Percentiles rank a stretch among this genome's conserved stretches.
phyloP scores from a whole-genome alignment of 2,888 invertebrate genomes.

The Drosophila macrothrix region DNA sequence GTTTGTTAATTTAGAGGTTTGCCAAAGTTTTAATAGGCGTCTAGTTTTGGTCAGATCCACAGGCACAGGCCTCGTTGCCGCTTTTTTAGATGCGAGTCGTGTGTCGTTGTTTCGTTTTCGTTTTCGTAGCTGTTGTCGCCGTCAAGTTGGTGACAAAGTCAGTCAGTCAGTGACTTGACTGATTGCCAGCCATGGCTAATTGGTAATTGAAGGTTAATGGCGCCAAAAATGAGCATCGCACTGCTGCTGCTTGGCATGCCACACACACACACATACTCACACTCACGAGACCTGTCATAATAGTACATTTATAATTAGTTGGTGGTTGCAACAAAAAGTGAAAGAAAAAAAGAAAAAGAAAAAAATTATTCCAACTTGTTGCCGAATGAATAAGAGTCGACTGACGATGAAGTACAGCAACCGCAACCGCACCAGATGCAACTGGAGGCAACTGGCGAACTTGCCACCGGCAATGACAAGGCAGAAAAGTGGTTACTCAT shows the following conservation, averaged over 20 bases:
- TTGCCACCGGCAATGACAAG: constrained; percentile 44
- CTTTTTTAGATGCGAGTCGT: constrained; percentile 67
- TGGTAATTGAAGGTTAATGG: constrained; percentile 80
- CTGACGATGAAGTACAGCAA: constrained; percentile 9
- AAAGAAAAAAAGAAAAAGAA: too few relatives aligned
- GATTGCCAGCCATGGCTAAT: constrained; percentile 67
- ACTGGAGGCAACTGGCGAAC: constrained; percentile 19
- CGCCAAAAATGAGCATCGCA: constrained; percentile 65
- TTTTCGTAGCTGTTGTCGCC: constrained; percentile 32
- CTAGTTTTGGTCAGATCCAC: constrained; percentile 73
- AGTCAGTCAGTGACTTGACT: constrained; percentile 67
- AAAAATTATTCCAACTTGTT: neutral
- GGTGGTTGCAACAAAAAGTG: constrained; percentile 24
- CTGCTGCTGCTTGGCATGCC: constrained; percentile 35
- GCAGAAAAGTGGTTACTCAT: constrained; percentile 53
- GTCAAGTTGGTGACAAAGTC: constrained; percentile 56
- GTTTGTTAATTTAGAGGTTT: constrained; percentile 42
- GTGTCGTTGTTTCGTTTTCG: constrained; percentile 26
- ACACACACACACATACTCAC: constrained; percentile 9
- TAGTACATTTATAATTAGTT: constrained; percentile 63
- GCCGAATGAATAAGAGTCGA: constrained; percentile 25
- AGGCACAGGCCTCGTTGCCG: constrained; percentile 34
- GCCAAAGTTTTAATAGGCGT: constrained; percentile 56
- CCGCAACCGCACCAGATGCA: constrained; percentile 48
- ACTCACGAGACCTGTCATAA: constrained; percentile 45